Base-by-base conservation (phyloP, 2,888 invertebrate genomes). In the Polylopha cassiicola region DNA sequence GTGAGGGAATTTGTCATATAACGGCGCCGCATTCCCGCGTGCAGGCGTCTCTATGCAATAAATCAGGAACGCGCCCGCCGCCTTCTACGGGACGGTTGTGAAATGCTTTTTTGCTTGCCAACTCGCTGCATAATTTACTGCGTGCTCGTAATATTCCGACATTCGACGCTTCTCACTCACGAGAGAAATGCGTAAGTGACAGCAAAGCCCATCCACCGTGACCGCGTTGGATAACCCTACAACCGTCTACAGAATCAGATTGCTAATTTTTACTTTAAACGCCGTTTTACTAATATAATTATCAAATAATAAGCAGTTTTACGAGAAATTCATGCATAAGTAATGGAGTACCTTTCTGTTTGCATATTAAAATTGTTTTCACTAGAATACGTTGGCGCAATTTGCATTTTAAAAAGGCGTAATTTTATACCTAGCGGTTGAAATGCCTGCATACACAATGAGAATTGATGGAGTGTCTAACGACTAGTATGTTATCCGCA, bases 1-100 rank as follows among this genome's bases (percentile, higher is more conserved):
- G 51, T 49, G 33, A 49, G 52, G 43, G 60, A 60, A 65, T 66
- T 62, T 61, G 59, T 65, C 55, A 53, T 60, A 63, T 58, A 61
- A 55, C 44, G 46, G 31, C 39, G 29, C 43, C 24, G 46, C 54
- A 58, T 60, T 52, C 50, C 43, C 24, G 26, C 28, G 16, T 42
- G 39, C 50, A 47, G 39, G 47, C 32, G 26, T 38, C 37, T 17
- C 24, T 37, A 23, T 34, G 53, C 42, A 52, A 53, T 58, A 55
- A 55, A 54, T 48, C 48, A 53, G 51, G 51, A 51, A 55, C 47
- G 51, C 46, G 37, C 42, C 46, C 43, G 46, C 8, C 11, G 44
- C 54, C 52, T 44, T 54, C 15, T 53, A 49, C 26, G 51, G 45
- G 30, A 23, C 24, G 39, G 46, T 61, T 55, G 51, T 50, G 55